Evolutionary conservation across 2,888 invertebrate species (phyloP).

Genomic region (Netelia fuscicornis): DNA sequence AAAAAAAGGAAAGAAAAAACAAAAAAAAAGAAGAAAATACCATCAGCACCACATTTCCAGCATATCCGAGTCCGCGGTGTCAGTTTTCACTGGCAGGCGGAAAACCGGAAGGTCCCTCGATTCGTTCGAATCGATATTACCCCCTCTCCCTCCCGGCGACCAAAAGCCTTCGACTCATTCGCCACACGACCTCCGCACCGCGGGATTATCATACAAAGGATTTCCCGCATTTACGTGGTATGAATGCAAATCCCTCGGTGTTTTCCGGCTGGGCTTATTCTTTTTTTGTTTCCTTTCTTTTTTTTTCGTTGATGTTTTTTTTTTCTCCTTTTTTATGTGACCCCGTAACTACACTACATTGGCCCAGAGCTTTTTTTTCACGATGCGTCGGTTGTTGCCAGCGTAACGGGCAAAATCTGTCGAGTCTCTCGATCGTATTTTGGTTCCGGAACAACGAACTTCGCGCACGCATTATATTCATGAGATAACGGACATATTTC

Average conservation of each 20-base stretch:
- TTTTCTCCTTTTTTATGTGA: constrained; percentile 15
- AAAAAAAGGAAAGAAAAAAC: background rate
- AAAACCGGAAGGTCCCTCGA: constrained; percentile 76
- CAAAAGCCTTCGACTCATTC: constrained; percentile 42
- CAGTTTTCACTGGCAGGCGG: constrained; percentile 72
- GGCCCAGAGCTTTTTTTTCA: constrained; percentile 34
- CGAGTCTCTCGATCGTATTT: constrained; percentile 39
- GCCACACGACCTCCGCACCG: constrained; percentile 63
- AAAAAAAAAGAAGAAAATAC: background rate
- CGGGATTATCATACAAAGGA: constrained; percentile 79
- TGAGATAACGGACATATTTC: background rate
- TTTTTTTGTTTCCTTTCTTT: constrained; percentile 54
- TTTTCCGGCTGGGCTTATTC: constrained; percentile 62
- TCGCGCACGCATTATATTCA: constrained; percentile 19
- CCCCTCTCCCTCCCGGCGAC: constrained; percentile 50
- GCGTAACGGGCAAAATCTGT: constrained; percentile 27
- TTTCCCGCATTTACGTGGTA: constrained; percentile 77
- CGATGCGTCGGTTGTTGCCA: constrained; percentile 23
- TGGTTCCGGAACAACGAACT: constrained; percentile 4
- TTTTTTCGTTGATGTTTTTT: constrained; percentile 61
- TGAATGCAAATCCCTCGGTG: constrained; percentile 76
- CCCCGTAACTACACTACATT: constrained; percentile 37
- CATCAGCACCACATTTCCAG: background rate
- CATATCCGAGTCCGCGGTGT: constrained; percentile 55
- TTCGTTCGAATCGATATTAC: constrained; percentile 77